Conservation (phyloP, 1,140 invertebrate species). For the Drosophila sturtevanti region DNA sequence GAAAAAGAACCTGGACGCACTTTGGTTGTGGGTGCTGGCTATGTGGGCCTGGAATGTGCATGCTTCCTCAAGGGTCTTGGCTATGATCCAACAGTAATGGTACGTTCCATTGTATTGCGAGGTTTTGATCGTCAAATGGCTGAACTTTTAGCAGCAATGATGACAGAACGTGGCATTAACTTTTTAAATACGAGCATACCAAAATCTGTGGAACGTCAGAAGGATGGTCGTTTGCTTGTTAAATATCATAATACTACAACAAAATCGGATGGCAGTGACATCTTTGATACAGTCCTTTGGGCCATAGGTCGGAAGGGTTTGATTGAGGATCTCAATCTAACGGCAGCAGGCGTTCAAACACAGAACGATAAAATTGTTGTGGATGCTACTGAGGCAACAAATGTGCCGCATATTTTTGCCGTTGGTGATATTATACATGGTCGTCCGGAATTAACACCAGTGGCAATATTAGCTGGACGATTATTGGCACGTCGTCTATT, state of each 20-base stretch:
- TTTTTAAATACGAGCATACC: constrained; percentile 93
- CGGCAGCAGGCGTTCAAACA: constrained; percentile 87
- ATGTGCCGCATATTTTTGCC: constrained; percentile 93
- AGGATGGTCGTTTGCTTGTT: constrained; percentile 87
- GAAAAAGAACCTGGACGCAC: constrained; percentile 95
- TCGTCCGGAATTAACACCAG: constrained; percentile 96
- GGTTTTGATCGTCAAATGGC: constrained; percentile 99
- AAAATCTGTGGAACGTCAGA: constrained; percentile 88
- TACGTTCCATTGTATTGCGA: constrained; percentile 95
- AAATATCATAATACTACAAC: constrained; percentile 85
- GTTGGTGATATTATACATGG: constrained; percentile 96
- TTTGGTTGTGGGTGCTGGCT: constrained; percentile 96
- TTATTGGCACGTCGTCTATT: constrained; percentile 91
- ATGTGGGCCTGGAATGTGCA: constrained; percentile 98
- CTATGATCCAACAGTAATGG: constrained; percentile 94
- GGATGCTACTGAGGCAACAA: constrained; percentile 90
- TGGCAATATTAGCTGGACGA: constrained; percentile 96
- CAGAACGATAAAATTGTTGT: constrained; percentile 86
- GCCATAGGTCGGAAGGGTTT: constrained; percentile 91
- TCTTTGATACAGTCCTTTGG: constrained; percentile 93
- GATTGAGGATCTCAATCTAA: constrained; percentile 87
- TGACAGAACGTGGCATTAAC: constrained; percentile 91
- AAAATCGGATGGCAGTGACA: constrained; percentile 85
- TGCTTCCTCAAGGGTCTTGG: constrained; percentile 96
- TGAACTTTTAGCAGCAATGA: constrained; percentile 90